These are phyloP conservation scores for Cebus imitator DNA, from an alignment of 2,113 vertebrate genomes.

Conservation along the genomic window DNA sequence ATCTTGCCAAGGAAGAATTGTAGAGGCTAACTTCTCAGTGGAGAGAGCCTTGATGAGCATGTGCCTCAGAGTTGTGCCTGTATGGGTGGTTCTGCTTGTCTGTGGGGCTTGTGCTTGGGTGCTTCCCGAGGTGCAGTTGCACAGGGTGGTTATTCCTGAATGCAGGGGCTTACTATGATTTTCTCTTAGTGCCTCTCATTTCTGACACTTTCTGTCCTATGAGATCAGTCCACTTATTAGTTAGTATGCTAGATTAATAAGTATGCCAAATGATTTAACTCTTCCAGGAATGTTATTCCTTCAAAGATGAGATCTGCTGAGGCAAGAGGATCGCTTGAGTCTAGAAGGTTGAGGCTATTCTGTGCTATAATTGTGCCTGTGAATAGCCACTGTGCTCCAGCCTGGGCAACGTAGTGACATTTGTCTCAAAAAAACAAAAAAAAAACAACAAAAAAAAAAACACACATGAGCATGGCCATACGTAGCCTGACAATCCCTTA, in stretches of 20 bases:
- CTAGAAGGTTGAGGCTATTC: neutral
- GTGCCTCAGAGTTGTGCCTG: neutral
- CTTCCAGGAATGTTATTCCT: neutral
- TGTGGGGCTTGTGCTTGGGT: neutral
- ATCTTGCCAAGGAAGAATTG: neutral
- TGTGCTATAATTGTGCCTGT: neutral
- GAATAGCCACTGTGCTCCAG: neutral
- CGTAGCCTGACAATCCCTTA: neutral
- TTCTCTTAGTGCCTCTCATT: neutral
- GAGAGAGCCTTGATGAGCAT: neutral
- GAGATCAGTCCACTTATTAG: neutral
- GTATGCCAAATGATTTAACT: neutral
- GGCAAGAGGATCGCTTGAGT: neutral
- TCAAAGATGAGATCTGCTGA: neutral
- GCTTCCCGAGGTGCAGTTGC: neutral
- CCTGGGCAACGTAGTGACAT: neutral
- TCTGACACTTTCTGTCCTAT: neutral
- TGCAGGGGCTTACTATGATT: neutral
- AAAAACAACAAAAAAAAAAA: no score
- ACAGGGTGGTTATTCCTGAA: neutral
- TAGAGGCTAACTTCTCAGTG: neutral
- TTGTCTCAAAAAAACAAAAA: neutral
- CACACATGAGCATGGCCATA: neutral
- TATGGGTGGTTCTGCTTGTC: accelerated
- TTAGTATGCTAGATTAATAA: neutral